Conservation (phyloP, 2,797 vertebrate species). For the Sebastes vulpes region DNA sequence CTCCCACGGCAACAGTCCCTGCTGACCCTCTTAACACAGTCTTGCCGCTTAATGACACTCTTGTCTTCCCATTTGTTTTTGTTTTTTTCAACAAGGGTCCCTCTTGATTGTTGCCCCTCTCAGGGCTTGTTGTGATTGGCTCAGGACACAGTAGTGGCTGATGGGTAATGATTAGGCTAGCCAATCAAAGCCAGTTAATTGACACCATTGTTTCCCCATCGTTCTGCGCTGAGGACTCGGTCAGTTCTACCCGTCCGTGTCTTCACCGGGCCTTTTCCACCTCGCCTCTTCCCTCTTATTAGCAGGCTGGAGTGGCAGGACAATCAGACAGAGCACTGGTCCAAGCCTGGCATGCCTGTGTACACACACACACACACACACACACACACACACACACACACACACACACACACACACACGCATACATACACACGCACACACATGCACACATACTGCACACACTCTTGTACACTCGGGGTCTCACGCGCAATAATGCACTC, state of each 20-base stretch:
- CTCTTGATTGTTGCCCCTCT: slow-evolving; percentile 26
- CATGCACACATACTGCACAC: not conserved
- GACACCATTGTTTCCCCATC: slow-evolving; percentile 37
- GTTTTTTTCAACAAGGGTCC: not conserved
- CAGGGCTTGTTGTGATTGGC: slow-evolving; percentile 33
- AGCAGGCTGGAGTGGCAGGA: slow-evolving; percentile 39
- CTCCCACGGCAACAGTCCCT: not conserved
- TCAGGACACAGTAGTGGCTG: slow-evolving; percentile 5
- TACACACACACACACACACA: not conserved
- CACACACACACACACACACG: not conserved
- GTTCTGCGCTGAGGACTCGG: slow-evolving; percentile 18
- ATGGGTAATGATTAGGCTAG: slow-evolving; percentile 43
- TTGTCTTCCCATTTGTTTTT: not conserved
- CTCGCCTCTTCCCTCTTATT: slow-evolving; percentile 29
- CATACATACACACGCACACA: not conserved
- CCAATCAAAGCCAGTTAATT: slow-evolving; percentile 69
- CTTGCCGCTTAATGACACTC: not conserved
- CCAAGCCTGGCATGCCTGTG: not conserved
- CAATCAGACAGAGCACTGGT: slow-evolving; percentile 44
- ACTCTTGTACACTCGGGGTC: not conserved
- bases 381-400: not conserved
- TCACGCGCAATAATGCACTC: not conserved
- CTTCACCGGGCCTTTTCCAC: slow-evolving; percentile 15
- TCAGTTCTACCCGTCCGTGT: not conserved
- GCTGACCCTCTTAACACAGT: slow-evolving; percentile 20